Percentiles rank a stretch among this genome's conserved stretches.
These are phyloP conservation scores for Acrocephalus scirpaceus DNA, from an alignment of 2,797 vertebrate species.

Conservation along the genomic window DNA sequence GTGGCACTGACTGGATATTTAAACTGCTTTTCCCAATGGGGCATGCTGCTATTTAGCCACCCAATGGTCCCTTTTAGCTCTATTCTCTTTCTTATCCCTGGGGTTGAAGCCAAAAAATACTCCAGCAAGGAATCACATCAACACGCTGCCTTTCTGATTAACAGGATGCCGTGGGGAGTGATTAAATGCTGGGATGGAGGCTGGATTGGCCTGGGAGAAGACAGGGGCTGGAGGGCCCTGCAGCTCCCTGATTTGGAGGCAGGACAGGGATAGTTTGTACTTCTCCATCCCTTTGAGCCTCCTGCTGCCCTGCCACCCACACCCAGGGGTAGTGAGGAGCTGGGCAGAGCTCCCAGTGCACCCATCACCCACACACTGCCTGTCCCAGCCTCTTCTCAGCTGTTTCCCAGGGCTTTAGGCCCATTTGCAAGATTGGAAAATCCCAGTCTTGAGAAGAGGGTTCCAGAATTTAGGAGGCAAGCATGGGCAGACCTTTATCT, in stretches of 20 bases:
- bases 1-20: neutral
- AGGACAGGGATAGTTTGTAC: neutral
- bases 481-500: accelerated
- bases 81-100: neutral
- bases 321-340: neutral
- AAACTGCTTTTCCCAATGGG: neutral
- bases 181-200: neutral
- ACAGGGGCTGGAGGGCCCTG: neutral
- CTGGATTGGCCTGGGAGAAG: neutral
- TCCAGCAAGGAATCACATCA: neutral
- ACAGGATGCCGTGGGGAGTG: accelerated
- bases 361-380: neutral
- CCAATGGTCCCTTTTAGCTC: neutral
- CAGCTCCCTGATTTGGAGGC: neutral
- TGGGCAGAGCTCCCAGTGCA: neutral
- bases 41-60: neutral
- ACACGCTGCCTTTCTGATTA: accelerated
- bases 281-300: neutral
- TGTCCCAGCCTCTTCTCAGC: neutral
- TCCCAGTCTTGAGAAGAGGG: neutral
- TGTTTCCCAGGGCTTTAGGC: neutral
- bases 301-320: neutral
- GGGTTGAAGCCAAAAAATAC: neutral
- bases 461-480: neutral
- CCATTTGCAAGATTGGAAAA: neutral